Base-by-base conservation (phyloP, 2,113 vertebrate genomes). In the Genyomyrus donnyi region DNA sequence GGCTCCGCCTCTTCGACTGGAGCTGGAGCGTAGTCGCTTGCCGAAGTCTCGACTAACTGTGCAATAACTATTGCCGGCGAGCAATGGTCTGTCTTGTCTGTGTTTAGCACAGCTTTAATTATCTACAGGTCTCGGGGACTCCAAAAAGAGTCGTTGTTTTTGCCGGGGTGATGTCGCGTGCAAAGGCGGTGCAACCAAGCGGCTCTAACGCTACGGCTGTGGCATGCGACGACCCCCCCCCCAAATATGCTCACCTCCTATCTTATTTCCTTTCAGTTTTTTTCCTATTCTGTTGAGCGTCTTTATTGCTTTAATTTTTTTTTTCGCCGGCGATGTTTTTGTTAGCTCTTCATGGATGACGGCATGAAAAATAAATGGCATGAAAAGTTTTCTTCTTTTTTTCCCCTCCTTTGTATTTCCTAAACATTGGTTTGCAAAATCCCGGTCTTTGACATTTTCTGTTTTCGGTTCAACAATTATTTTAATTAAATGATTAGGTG, bases 1-100 rank as follows among this genome's bases (percentile, higher is more conserved):
- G 96, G 95, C 96, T 95, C 96, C 96, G 95, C 95, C 96, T 96
- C 95, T 95, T 93, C 92, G 90, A 90, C 89, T 89, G 94, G 93
- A 95, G 93, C 94, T 94, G 92, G 94, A 95, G 94, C 93, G 92
- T 93, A 93, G 92, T 93, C 93, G 92, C 66, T 93, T 94, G 94
- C 92, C 92, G 93, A 94, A 92, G 85, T 94, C 93, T 96, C 93
- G 91, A 94, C 93, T 94, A 94, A 90, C 92, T 89, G 92, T 93
- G 91, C 93, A 94, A 90, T 92, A 91, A 92, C 53, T 85, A 50
- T 46, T 70, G 48, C 52, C 49, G 42, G 74, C 86, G 90, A 91
- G 88, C 89, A 92, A 42, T 89, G 90, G 92, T 92, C 90, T 93
- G 90, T 92, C 93, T 93, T 93, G 91, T 93, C 92, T 92, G 91